Conservation (phyloP, 1,140 invertebrate species). For the Pollicipes pollicipes region DNA sequence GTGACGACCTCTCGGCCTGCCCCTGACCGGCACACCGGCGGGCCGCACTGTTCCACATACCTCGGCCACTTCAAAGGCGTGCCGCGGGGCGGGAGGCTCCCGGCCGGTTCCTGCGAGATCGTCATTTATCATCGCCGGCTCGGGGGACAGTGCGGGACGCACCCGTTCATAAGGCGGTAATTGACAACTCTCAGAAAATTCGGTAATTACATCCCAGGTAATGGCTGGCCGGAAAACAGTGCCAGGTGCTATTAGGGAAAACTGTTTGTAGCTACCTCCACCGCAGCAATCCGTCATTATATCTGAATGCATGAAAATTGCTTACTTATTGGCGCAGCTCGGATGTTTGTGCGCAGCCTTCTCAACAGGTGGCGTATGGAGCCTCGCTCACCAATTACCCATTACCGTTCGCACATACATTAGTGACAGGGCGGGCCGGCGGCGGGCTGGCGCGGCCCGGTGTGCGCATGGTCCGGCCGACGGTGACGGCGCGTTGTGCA, state of each 20-base stretch:
- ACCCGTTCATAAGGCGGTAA: conserved; percentile 1
- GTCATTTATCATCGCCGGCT: not conserved
- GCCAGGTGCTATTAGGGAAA: not conserved
- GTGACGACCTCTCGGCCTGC: too few species aligned
- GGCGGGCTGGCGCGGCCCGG: too few species aligned
- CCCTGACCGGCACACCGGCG: not conserved
- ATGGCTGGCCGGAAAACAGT: not conserved
- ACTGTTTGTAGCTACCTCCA: not conserved
- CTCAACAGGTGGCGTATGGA: not conserved
- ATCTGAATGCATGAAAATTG: not conserved
- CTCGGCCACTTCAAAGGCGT: not conserved
- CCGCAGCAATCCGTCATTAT: not conserved
- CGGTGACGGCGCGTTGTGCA: not conserved
- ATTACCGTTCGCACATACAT: not conserved
- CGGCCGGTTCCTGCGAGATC: not conserved
- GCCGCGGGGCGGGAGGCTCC: too few species aligned
- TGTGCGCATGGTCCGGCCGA: too few species aligned
- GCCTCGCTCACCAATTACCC: not conserved
- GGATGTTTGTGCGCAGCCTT: not conserved
- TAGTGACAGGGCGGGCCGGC: not conserved
- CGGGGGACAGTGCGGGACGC: not conserved
- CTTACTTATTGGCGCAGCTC: not conserved
- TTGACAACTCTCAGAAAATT: not conserved
- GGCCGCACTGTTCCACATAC: not conserved
- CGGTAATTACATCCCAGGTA: not conserved